phyloP scores from a whole-genome alignment of 2,113 vertebrate genomes.

The Etheostoma spectabile region DNA sequence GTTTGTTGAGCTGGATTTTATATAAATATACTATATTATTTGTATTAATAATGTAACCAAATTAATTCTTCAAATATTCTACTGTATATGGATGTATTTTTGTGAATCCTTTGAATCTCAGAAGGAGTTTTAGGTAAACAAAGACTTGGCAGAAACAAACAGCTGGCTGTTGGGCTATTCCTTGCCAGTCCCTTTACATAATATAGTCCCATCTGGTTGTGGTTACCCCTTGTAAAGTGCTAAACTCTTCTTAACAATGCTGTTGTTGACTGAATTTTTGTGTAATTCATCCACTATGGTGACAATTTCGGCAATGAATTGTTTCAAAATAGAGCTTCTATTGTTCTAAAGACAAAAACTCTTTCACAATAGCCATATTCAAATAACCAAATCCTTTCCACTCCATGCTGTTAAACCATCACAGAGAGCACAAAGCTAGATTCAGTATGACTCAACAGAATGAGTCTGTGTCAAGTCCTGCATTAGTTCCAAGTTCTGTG shows the following conservation, averaged over 20 bases:
- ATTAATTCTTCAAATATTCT: not conserved
- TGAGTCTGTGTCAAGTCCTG: constrained; percentile 27
- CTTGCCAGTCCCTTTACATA: constrained; percentile 48
- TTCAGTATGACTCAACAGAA: constrained; percentile 33
- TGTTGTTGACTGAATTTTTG: constrained; percentile 24
- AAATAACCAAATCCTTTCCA: constrained; percentile 14
- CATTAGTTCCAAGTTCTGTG: constrained; percentile 27
- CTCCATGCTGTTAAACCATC: not conserved
- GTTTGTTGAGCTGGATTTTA: not conserved
- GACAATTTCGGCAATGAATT: not conserved
- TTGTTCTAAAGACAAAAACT: constrained; percentile 32
- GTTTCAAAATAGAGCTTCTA: constrained; percentile 27
- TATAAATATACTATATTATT: not conserved
- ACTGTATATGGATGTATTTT: not conserved
- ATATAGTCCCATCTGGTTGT: constrained; percentile 69
- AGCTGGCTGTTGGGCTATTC: constrained; percentile 26
- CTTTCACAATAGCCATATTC: constrained; percentile 11
- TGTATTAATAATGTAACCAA: not conserved
- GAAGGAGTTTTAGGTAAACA: constrained; percentile 18
- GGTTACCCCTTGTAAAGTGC: constrained; percentile 56
- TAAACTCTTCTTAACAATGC: constrained; percentile 43
- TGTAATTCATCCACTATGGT: constrained; percentile 23
- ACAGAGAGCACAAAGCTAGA: constrained; percentile 9
- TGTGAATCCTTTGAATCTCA: constrained; percentile 1
- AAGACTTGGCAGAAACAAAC: constrained; percentile 17